These are phyloP conservation scores for Centropus unirufus DNA, from an alignment of 2,113 vertebrate genomes.

Conservation along the genomic window DNA sequence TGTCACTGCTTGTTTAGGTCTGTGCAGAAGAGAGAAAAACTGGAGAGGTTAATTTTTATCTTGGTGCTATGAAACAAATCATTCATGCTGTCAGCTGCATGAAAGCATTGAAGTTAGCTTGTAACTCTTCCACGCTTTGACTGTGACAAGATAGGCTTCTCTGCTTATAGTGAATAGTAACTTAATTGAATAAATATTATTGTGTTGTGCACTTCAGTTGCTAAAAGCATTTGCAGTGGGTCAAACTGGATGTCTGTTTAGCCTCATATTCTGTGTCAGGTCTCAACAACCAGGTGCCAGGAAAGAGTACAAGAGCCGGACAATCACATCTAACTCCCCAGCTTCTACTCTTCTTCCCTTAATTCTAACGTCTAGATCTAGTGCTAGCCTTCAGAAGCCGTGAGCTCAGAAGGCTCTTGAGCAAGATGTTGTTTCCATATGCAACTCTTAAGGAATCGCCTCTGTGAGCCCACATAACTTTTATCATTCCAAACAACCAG, in stretches of 20 bases:
- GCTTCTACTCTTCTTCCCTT: background rate
- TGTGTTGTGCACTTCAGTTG: background rate
- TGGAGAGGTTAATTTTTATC: background rate
- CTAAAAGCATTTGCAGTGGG: background rate
- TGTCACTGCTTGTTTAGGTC: background rate
- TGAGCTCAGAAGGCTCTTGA: background rate
- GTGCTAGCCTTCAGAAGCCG: background rate
- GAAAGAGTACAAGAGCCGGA: background rate
- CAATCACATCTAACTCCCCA: background rate
- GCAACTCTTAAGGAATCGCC: background rate
- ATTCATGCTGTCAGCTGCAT: background rate
- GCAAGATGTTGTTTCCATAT: background rate
- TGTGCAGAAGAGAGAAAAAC: background rate
- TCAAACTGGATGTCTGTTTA: background rate
- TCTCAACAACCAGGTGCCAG: background rate
- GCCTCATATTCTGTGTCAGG: background rate
- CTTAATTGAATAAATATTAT: background rate
- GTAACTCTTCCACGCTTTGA: background rate
- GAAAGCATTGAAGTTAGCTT: background rate
- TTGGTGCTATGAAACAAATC: background rate
- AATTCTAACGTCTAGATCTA: background rate
- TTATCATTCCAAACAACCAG: background rate
- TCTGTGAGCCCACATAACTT: background rate
- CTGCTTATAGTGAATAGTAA: background rate
- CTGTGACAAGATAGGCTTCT: background rate